Conservation (phyloP, 2,888 invertebrate genomes). For the Nomada hirtipes region DNA sequence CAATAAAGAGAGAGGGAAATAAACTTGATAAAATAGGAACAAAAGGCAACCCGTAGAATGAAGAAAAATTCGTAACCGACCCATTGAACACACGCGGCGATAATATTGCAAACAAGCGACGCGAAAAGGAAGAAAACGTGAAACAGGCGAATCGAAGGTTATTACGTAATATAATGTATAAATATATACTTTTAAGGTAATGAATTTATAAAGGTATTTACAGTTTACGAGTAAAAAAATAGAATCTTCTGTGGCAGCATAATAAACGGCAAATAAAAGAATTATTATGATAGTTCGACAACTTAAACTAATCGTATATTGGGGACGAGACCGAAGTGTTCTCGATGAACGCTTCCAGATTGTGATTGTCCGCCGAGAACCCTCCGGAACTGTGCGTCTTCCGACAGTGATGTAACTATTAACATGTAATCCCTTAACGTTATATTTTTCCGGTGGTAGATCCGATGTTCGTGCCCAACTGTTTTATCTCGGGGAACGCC, state of each 20-base stretch:
- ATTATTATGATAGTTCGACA: constrained; percentile 78
- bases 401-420: constrained; percentile 83
- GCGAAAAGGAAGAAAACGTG: constrained; percentile 41
- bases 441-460: constrained; percentile 83
- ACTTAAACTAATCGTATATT: constrained; percentile 81
- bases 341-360: constrained; percentile 49
- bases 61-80: constrained; percentile 55
- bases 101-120: constrained; percentile 43
- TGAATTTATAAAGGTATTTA: constrained; percentile 81
- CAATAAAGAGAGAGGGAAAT: not conserved
- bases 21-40: not conserved
- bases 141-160: constrained; percentile 47
- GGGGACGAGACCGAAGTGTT: constrained; percentile 72
- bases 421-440: constrained; percentile 82
- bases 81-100: constrained; percentile 55
- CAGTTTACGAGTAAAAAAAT: constrained; percentile 76
- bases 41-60: not conserved
- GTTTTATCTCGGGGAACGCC: constrained; percentile 6
- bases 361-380: constrained; percentile 53
- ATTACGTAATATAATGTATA: constrained; percentile 70
- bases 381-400: constrained; percentile 66
- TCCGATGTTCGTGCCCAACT: constrained; percentile 51
- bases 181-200: constrained; percentile 75
- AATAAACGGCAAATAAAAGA: constrained; percentile 77
- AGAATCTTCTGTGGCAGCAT: constrained; percentile 80